Evolutionary conservation across 1,140 invertebrate genomes (phyloP).

Genomic region (Euura saliciscinereae): DNA sequence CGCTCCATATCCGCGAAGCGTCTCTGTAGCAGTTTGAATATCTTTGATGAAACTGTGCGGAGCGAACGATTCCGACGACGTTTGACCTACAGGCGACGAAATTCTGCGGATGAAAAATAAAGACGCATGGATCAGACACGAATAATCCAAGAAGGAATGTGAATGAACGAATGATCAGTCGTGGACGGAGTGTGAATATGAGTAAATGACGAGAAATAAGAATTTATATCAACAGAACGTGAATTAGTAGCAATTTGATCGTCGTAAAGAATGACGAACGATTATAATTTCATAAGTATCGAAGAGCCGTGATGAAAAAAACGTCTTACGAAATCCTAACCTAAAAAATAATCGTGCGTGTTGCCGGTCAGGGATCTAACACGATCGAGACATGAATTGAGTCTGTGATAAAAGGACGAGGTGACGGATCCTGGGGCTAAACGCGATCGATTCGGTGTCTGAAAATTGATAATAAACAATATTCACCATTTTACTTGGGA

Average conservation of each 20-base stretch:
- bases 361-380: too few relatives aligned
- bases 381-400: too few relatives aligned
- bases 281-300: background rate
- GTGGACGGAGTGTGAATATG: too few relatives aligned
- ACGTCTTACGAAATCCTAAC: background rate
- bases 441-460: background rate
- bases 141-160: background rate
- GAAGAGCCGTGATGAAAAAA: background rate
- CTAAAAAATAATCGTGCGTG: background rate
- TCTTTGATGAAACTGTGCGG: slow-evolving; percentile 26
- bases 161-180: background rate
- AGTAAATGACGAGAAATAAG: too few relatives aligned
- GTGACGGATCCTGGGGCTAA: too few relatives aligned
- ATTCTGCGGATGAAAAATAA: slow-evolving; percentile 36
- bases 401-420: too few relatives aligned
- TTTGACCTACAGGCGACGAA: slow-evolving; percentile 34
- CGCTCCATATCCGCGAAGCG: slow-evolving; percentile 20
- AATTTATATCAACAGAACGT: slow-evolving; percentile 11
- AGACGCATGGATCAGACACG: too few relatives aligned
- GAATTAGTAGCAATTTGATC: slow-evolving; percentile 15
- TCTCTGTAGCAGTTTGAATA: slow-evolving; percentile 29
- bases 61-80: slow-evolving; percentile 27
- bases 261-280: background rate
- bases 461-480: slow-evolving; percentile 37
- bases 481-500: slow-evolving; percentile 43